phyloP scores from a whole-genome alignment of 1,140 invertebrate species.

The Helicoverpa zea region DNA sequence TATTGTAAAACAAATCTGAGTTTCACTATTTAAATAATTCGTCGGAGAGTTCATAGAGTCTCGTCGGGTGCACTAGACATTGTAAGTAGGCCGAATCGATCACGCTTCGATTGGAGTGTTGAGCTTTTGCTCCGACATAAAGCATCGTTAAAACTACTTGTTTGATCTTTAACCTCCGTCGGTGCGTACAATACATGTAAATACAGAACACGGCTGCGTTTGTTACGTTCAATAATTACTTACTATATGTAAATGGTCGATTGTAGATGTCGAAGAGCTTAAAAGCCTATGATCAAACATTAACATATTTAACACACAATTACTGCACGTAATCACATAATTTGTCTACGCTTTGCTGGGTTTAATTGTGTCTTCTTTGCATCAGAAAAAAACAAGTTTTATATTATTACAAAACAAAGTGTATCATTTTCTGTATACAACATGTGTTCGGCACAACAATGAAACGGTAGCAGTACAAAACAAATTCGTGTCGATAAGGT shows the following conservation, averaged over 20 bases:
- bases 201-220: neutral
- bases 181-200: conserved; percentile 29
- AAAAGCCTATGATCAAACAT: conserved; percentile 30
- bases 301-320: conserved; percentile 36
- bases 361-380: neutral
- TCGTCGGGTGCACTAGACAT: conserved; percentile 33
- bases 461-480: conserved; percentile 11
- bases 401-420: neutral
- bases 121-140: conserved; percentile 51
- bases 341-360: conserved; percentile 23
- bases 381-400: conserved; percentile 21
- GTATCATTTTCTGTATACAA: conserved; percentile 11
- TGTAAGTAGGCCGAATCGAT: conserved; percentile 69
- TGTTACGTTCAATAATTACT: conserved; percentile 18
- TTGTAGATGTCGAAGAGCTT: neutral
- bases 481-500: conserved; percentile 39
- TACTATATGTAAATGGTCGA: conserved; percentile 34
- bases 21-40: conserved; percentile 27
- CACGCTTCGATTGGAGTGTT: conserved; percentile 62
- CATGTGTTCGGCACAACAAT: conserved; percentile 23
- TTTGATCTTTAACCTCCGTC: conserved; percentile 64
- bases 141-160: conserved; percentile 59
- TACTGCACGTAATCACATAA: conserved; percentile 13
- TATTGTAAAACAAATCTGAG: conserved; percentile 1
- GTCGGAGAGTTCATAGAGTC: neutral